Percentiles rank a stretch among this genome's conserved stretches.
Conservation (phyloP, 2,888 invertebrate species). For the Abrostola triplasia region DNA sequence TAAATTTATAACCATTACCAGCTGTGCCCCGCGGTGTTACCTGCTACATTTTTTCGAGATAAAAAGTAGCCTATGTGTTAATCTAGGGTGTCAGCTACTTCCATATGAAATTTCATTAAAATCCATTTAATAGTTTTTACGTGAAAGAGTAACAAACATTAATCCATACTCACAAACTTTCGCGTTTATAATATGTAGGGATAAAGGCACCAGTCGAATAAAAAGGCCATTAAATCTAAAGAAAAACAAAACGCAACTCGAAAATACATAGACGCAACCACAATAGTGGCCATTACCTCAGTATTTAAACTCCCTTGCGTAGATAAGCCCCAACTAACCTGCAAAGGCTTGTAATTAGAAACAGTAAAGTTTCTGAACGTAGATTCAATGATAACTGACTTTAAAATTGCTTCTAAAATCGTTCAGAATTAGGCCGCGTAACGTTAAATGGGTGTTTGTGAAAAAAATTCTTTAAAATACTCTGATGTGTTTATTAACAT, state of each 20-base stretch:
- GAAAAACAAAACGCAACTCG: not conserved
- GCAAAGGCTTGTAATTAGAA: conserved; percentile 52
- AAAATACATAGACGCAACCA: conserved; percentile 11
- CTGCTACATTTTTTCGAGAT: too few relatives aligned
- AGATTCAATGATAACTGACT: conserved; percentile 52
- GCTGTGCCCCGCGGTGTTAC: too few relatives aligned
- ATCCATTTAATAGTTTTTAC: too few relatives aligned
- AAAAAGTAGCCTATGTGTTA: too few relatives aligned
- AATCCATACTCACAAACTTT: too few relatives aligned
- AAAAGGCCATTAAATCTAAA: not conserved
- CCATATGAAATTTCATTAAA: too few relatives aligned
- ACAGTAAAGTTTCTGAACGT: conserved; percentile 53
- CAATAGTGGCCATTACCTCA: conserved; percentile 37
- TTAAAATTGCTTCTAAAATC: conserved; percentile 55
- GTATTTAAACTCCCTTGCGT: conserved; percentile 47
- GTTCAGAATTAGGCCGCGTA: conserved; percentile 38
- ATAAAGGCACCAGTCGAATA: too few relatives aligned
- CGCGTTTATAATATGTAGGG: too few relatives aligned
- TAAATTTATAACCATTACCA: too few relatives aligned
- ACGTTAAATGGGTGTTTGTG: conserved; percentile 14
- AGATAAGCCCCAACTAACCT: conserved; percentile 53
- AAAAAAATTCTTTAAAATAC: not conserved
- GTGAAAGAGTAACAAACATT: too few relatives aligned
- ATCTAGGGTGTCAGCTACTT: too few relatives aligned
- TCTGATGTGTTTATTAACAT: too few relatives aligned